Evolutionary conservation across 2,888 invertebrate species (phyloP), one percentile per base, ranked within the genome.

Genomic region (Leptopilina myrica): DNA sequence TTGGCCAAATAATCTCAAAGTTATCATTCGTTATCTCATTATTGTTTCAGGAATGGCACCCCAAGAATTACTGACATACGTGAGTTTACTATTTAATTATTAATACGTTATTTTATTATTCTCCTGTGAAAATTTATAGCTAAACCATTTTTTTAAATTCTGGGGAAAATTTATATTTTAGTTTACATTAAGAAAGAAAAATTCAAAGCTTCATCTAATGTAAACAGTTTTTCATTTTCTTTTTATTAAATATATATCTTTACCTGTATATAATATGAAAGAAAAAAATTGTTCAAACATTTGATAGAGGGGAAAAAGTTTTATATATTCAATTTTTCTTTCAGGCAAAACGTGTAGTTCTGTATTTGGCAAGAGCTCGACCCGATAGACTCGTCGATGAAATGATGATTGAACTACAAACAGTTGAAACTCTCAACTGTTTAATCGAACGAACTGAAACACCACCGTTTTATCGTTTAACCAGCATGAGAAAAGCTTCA

Each of bases 31-130:
- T 33, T 99, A 99, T 92, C 94, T 99, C 83, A 96, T 99, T 88
- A 99, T 99, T 86, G 96, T 99, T 80, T 98, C 98, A 14, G 98
- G 98, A 78, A 97, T 99, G 95, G 98, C 99, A n/a, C 98, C 99
- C 11, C 96, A 95, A 86, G 98, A 98, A 90, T 93, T 99, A 4
- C 93, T 99, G 69, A 96, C 97, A 62, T 97, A 97, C 91, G 98
- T 98, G 93, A 96, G 96, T 94, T 76, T 33, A 33, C 33, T 4
- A 5, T 33, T 20, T 20, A 20, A 20, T 20, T 20, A 20, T 20
- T 20, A 20, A 33, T 33, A 33, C 33, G 3, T 33, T 33, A 33
- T 33, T 33, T 33, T 33, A 33, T 33, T 33, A 33, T 33, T 33
- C 33, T 3, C 33, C 33, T 33, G 33, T 33, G 33, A 33, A 33